These are phyloP conservation scores for Entomobrya proxima DNA, from an alignment of 2,888 invertebrate genomes.

Conservation along the genomic window DNA sequence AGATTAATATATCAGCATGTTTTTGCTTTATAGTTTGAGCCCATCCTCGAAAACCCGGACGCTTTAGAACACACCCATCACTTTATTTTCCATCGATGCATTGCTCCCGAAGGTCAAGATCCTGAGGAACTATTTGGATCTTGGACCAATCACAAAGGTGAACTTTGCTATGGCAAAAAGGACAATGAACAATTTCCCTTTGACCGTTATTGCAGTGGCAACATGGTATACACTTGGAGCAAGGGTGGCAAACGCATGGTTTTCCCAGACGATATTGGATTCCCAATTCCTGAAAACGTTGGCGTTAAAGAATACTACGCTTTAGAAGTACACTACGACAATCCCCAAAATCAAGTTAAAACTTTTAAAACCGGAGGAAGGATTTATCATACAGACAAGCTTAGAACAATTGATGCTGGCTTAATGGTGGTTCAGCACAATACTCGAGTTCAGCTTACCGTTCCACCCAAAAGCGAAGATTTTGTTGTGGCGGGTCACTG, in stretches of 20 bases:
- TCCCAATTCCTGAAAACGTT: background rate
- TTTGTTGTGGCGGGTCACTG: slow-evolving; percentile 91
- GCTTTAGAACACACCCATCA: no score
- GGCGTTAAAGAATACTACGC: slow-evolving; percentile 81
- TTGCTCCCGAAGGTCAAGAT: no score
- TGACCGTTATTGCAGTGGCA: no score
- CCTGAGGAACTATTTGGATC: no score
- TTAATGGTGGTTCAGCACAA: slow-evolving; percentile 87
- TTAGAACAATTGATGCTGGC: slow-evolving; percentile 84
- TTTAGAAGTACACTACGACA: slow-evolving; percentile 91
- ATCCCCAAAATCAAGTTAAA: slow-evolving; percentile 77
- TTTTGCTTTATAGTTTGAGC: no score
- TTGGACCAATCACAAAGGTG: no score
- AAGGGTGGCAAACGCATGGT: background rate
- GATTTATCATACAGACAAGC: slow-evolving; percentile 83
- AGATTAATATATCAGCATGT: no score
- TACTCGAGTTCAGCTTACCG: slow-evolving; percentile 87
- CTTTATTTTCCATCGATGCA: no score
- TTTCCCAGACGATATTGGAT: background rate
- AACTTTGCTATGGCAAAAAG: no score
- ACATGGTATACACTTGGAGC: background rate
- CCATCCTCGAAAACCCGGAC: no score
- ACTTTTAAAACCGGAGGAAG: slow-evolving; percentile 86
- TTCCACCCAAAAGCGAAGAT: slow-evolving; percentile 88
- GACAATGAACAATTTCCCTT: no score